A percentile compares a stretch with the other conserved stretches of the same genome.
phyloP scores from a whole-genome alignment of 2,113 vertebrate genomes.

The Callaeas wilsoni region DNA sequence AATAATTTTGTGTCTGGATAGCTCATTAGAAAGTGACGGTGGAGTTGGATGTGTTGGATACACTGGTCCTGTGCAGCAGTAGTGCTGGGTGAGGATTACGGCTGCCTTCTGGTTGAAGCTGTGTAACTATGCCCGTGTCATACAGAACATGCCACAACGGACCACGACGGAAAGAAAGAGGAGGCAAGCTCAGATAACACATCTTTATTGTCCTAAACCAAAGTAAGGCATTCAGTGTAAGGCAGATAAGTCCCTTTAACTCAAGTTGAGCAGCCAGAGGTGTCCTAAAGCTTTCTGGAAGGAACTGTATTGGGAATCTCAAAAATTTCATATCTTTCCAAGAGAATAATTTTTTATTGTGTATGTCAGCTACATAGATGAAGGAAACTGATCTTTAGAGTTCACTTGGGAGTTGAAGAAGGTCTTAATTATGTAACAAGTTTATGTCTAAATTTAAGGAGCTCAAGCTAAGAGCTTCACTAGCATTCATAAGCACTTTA shows the following conservation, averaged over 20 bases:
- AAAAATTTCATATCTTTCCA: not conserved
- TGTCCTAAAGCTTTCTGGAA: not conserved
- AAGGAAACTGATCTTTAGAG: not conserved
- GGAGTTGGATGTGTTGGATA: not conserved
- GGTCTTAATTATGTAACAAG: not conserved
- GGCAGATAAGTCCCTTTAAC: not conserved
- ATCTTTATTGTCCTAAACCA: not conserved
- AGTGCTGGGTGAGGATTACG: not conserved
- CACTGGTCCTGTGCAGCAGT: not conserved
- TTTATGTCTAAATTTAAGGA: not conserved
- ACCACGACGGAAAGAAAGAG: not conserved
- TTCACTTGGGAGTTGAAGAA: not conserved
- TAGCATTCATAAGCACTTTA: not conserved
- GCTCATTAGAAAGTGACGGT: not conserved
- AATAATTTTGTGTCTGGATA: not conserved
- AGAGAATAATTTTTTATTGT: not conserved
- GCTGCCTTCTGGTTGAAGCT: not conserved
- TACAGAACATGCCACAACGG: accelerated
- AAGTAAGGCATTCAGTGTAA: not conserved
- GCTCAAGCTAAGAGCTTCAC: not conserved
- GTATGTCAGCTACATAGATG: not conserved
- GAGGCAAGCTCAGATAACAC: not conserved
- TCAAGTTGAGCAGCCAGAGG: not conserved
- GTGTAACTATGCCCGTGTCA: not conserved
- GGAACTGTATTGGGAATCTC: not conserved